Conservation (phyloP, 2,113 vertebrate genomes). For the Hippocampus abdominalis region DNA sequence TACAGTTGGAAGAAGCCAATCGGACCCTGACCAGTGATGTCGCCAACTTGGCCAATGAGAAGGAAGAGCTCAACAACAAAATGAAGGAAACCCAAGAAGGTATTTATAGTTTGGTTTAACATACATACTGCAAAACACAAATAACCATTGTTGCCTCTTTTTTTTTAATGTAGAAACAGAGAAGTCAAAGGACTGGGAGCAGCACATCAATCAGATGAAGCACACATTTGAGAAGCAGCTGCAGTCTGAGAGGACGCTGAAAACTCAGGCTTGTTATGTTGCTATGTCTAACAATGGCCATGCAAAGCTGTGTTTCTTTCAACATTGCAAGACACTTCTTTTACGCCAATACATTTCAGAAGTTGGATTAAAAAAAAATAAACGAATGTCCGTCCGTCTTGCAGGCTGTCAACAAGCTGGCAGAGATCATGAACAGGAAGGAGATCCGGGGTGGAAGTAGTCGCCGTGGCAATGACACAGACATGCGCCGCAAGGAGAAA, state of each 20-base stretch:
- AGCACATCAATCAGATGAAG: conserved; percentile 80
- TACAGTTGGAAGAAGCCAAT: conserved; percentile 93
- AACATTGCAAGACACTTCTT: background rate
- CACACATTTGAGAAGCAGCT: conserved; percentile 89
- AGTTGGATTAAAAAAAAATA: background rate
- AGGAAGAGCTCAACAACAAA: conserved; percentile 96
- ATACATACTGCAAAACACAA: background rate
- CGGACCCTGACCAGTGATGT: conserved; percentile 92
- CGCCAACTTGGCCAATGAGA: conserved; percentile 94
- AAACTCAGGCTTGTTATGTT: conserved; percentile 81
- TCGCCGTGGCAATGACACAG: conserved; percentile 91
- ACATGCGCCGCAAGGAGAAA: conserved; percentile 93
- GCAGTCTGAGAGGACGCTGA: conserved; percentile 89
- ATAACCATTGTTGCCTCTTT: background rate
- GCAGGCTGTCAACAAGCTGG: conserved; percentile 96
- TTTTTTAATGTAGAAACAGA: conserved; percentile 74
- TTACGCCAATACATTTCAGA: background rate
- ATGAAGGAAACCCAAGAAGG: conserved; percentile 86
- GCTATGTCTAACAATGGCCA: background rate
- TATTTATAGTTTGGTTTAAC: conserved; percentile 44
- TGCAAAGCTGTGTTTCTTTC: background rate
- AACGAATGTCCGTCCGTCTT: accelerated
- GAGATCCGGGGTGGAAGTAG: conserved; percentile 78
- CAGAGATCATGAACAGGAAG: conserved; percentile 98
- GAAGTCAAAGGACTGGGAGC: conserved; percentile 83